Base-by-base conservation (phyloP, 2,797 vertebrate genomes). In the Galago senegalensis region DNA sequence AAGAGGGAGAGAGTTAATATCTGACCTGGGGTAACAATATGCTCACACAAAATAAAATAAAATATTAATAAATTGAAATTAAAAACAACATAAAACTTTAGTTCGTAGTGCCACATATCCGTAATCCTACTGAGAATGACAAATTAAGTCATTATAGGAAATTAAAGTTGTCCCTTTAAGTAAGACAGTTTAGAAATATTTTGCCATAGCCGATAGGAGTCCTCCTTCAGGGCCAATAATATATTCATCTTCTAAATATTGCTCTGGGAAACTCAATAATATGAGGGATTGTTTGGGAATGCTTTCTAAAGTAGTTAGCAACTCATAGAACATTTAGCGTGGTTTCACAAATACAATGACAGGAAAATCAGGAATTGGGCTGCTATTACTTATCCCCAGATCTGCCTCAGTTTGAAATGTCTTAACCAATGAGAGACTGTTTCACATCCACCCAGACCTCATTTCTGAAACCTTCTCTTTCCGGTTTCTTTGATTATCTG, bases 11-110 rank as follows among this genome's bases (percentile, higher is more conserved):
- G 37, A 97, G 79, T 91, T 97, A 95, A 94, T 93, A 94, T 80
- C 56, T 97, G 72, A 63, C 94, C 86, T 73, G 27, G 88, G 76
- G 88, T 97, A 95, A 81, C 31, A 97, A 96, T 93, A 86, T 87
- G 53, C 46, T 91, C 9, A 0, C 29, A 86, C 1, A 14, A 58
- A 94, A 23, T 79, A 67, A 95, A 97, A 97, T 94, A n/a, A 97
- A 98, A 97, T 91, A 73, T 34, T 87, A 34, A 73, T 85, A 75
- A 73, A 77, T 87, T 94, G 40, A 92, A 90, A 95, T 89, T 95
- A 58, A 90, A 46, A 75, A 95, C 76, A 94, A 85, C 21, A 93
- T 75, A 83, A 91, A 49, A 79, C 56, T 97, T 94, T 97, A 37
- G 1, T 2, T 97, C 1, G 93, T 93, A 76, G 37, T 79, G 23